Evolutionary conservation across 2,113 vertebrate species (phyloP), one percentile per base, ranked within the genome.

Genomic region (Pituophis catenifer): DNA sequence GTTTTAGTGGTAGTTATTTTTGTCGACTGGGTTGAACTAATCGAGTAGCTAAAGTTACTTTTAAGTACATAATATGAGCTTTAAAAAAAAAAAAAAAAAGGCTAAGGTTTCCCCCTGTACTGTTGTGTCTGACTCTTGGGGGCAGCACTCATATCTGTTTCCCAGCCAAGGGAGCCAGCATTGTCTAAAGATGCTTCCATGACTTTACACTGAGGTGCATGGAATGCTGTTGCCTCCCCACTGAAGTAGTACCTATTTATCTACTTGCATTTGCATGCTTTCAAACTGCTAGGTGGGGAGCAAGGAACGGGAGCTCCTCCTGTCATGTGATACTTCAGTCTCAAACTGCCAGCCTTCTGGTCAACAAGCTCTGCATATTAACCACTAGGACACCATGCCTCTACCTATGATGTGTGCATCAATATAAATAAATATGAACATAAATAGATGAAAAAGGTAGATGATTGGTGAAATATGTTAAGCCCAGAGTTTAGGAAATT

Each of bases 21-120:
- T 95, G 54, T 94, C 95, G 19, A 86, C 92, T 94, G 91, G 26
- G 38, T 92, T 92, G 92, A 48, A 85, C 23, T 88, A 95, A 94
- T 89, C 2, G 91, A 96, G 92, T 24, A 15, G 50, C 0, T 92
- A 88, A 93, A 8, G 24, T 96, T 62, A 91, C 10, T 48, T 38
- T 81, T 44, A 81, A 81, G 8, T 21, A 38, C 15, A 38, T 21
- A 44, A 44, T 4, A 21, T 33, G 65, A 33, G 29, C 1, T n/a
- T 65, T 29, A n/a, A n/a, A n/a, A 38, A 38, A 38, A 19, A 58
- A 21, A 26, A 62, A 29, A 65, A 11, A 65, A n/a, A 65, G 8
- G 11, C 11, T 0, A 62, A 62, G 26, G 0, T n/a, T 33, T 7
- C 13, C 29, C 5, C 29, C 65, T 33, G 29, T 70, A n/a, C 62